Percentiles rank a stretch among this genome's conserved stretches.
phyloP scores from a whole-genome alignment of 2,113 vertebrate genomes.

The Bothrops jararaca region DNA sequence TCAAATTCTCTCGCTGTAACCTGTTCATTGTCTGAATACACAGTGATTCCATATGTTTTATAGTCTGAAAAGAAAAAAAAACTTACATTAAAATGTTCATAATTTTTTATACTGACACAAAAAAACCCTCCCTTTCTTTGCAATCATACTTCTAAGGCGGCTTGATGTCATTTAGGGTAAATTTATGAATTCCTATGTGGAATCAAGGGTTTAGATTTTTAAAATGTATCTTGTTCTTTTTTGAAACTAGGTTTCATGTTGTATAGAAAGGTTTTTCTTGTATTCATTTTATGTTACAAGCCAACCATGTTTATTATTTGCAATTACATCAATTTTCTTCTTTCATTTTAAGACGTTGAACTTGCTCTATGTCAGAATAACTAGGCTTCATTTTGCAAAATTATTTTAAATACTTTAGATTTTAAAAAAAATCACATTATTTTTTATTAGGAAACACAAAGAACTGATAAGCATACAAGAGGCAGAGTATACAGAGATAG shows the following conservation, averaged over 20 bases:
- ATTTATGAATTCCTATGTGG: not conserved
- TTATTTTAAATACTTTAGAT: not conserved
- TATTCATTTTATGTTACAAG: not conserved
- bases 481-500: not conserved
- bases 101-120: not conserved
- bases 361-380: not conserved
- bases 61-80: constrained; percentile 64
- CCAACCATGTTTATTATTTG: not conserved
- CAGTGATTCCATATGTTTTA: constrained; percentile 62
- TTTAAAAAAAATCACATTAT: not conserved
- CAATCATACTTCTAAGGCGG: not conserved
- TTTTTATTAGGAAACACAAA: not conserved
- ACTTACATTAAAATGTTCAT: constrained; percentile 17
- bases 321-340: not conserved
- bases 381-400: not conserved
- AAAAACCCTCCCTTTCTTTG: not conserved
- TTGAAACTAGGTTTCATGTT: not conserved
- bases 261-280: not conserved
- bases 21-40: constrained; percentile 61
- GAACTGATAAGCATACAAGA: not conserved
- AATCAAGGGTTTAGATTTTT: not conserved
- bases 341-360: not conserved
- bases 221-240: not conserved
- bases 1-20: constrained; percentile 74
- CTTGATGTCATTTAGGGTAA: not conserved